A percentile compares a stretch with the other conserved stretches of the same genome.
phyloP scores from a whole-genome alignment of 2,797 vertebrate species.

The Acipenser ruthenus region DNA sequence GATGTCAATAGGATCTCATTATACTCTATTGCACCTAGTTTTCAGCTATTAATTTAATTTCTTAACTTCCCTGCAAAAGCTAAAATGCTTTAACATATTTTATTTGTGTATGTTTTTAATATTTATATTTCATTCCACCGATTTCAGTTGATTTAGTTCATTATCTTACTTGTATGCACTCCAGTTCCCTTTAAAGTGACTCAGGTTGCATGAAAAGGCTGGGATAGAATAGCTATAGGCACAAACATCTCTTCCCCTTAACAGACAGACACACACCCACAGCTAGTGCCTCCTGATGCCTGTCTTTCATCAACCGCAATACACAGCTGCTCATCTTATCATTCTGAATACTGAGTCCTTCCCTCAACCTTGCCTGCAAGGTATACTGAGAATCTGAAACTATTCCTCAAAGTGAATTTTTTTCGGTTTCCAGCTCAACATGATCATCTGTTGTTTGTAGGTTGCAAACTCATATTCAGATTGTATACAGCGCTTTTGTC shows the following conservation, averaged over 20 bases:
- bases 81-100: too few relatives aligned
- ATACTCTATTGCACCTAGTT: slow-evolving; percentile 11
- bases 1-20: slow-evolving; percentile 12
- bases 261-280: slow-evolving; percentile 23
- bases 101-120: slow-evolving; percentile 40
- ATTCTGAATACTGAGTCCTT: slow-evolving; percentile 53
- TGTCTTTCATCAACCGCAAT: slow-evolving; percentile 49
- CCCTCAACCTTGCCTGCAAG: slow-evolving; percentile 53
- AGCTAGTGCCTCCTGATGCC: slow-evolving; percentile 46
- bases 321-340: slow-evolving; percentile 65
- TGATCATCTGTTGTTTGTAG: too few relatives aligned
- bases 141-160: slow-evolving; percentile 52
- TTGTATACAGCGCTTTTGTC: too few relatives aligned
- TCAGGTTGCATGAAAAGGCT: slow-evolving; percentile 47
- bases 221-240: slow-evolving; percentile 44
- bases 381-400: slow-evolving; percentile 41
- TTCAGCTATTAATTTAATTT: neutral
- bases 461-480: too few relatives aligned
- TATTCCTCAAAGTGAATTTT: slow-evolving; percentile 9
- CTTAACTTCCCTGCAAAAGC: too few relatives aligned
- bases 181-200: slow-evolving; percentile 49
- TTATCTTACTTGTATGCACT: slow-evolving; percentile 59
- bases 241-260: slow-evolving; percentile 19
- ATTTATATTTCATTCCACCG: slow-evolving; percentile 42
- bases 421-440: neutral